A percentile compares a stretch with the other conserved stretches of the same genome.
These are phyloP conservation scores for Drosophila nikananu DNA, from an alignment of 1,140 invertebrate genomes.

Conservation along the genomic window DNA sequence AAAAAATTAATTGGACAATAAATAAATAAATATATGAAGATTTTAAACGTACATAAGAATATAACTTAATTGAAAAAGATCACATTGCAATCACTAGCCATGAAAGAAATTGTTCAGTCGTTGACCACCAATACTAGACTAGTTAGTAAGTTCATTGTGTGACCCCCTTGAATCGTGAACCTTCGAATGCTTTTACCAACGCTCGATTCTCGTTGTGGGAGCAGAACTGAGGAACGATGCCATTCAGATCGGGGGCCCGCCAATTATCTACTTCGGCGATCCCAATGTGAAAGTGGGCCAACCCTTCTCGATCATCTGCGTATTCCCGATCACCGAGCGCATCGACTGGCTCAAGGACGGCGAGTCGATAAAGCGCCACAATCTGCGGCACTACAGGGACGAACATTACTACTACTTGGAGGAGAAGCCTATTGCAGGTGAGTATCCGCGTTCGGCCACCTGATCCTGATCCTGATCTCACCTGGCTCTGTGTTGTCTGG, in stretches of 20 bases:
- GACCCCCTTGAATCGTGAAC: slow-evolving; percentile 21
- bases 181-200: slow-evolving; percentile 22
- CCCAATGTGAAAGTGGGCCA: slow-evolving; percentile 74
- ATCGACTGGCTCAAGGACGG: slow-evolving; percentile 81
- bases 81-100: slow-evolving; percentile 3
- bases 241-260: slow-evolving; percentile 53
- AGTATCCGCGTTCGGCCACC: slow-evolving; percentile 53
- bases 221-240: slow-evolving; percentile 46
- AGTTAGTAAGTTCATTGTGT: slow-evolving; percentile 31
- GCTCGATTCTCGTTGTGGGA: slow-evolving; percentile 30
- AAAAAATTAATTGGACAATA: no score
- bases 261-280: slow-evolving; percentile 78
- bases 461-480: slow-evolving; percentile 6
- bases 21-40: background rate
- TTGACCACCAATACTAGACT: slow-evolving; percentile 24
- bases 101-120: background rate
- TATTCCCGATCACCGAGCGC: slow-evolving; percentile 78
- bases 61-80: background rate
- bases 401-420: slow-evolving; percentile 74
- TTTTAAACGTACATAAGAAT: background rate
- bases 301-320: slow-evolving; percentile 79
- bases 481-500: slow-evolving; percentile 21
- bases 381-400: slow-evolving; percentile 79
- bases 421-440: slow-evolving; percentile 76
- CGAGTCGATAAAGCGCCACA: slow-evolving; percentile 77